Percentiles rank a stretch among this genome's conserved stretches.
phyloP scores from a whole-genome alignment of 2,113 vertebrate genomes.

The Crotalus viridis region DNA sequence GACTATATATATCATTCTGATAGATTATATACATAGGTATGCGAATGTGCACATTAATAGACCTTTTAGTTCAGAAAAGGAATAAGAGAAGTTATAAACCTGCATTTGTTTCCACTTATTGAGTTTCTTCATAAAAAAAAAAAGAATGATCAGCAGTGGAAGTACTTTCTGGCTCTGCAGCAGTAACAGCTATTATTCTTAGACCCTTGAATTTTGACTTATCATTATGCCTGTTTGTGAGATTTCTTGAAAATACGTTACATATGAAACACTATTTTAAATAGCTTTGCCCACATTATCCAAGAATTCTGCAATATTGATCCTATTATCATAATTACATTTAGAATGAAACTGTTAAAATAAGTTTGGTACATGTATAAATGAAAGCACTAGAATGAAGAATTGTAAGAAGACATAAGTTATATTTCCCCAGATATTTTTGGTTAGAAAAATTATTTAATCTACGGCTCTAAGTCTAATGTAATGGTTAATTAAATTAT shows the following conservation, averaged over 20 bases:
- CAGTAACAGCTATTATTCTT: neutral
- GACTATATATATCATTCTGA: neutral
- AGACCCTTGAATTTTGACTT: neutral
- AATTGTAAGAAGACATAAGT: neutral
- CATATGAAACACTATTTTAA: neutral
- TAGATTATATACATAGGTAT: neutral
- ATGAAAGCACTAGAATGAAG: neutral
- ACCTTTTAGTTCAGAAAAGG: neutral
- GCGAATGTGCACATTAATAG: neutral
- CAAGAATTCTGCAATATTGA: neutral
- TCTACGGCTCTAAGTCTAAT: neutral
- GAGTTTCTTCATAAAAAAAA: neutral
- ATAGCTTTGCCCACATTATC: neutral
- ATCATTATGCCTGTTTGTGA: neutral
- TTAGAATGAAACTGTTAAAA: neutral
- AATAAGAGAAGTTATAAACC: neutral
- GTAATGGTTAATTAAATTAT: neutral
- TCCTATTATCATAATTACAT: neutral
- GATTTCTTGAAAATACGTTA: neutral
- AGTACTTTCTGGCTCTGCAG: neutral
- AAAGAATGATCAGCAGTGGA: neutral
- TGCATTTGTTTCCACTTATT: neutral
- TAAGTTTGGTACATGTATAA: neutral
- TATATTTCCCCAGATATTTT: neutral
- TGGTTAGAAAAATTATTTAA: neutral